Evolutionary conservation across 2,888 invertebrate genomes (phyloP).

Genomic region (Dascillus cervinus): DNA sequence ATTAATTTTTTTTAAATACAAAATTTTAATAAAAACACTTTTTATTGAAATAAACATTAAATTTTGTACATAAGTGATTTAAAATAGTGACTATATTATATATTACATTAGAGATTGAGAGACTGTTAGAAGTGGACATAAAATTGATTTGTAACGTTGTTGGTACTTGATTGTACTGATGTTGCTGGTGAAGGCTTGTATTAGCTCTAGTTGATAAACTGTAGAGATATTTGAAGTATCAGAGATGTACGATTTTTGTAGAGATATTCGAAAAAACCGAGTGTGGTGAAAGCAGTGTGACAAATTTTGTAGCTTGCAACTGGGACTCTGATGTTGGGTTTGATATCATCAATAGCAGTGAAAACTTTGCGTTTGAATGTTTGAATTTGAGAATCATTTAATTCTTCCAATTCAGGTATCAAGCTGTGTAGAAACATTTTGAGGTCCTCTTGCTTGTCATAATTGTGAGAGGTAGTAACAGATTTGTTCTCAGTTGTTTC

Average conservation of each 20-base stretch:
- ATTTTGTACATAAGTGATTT: no score
- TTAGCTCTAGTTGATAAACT: no score
- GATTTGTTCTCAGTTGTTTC: constrained; percentile 1
- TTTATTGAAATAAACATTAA: constrained; percentile 1
- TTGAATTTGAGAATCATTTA: constrained; percentile 19
- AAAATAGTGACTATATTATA: no score
- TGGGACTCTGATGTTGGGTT: constrained; percentile 3
- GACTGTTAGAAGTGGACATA: not conserved
- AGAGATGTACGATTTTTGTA: not conserved
- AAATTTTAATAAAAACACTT: constrained; percentile 1
- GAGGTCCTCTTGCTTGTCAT: constrained; percentile 8
- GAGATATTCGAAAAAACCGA: not conserved
- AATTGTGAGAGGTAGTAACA: constrained; percentile 2
- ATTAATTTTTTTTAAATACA: no score
- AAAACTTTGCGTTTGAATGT: constrained; percentile 18
- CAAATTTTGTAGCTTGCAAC: no score
- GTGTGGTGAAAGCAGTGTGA: not conserved
- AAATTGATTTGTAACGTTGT: not conserved
- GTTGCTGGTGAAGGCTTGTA: not conserved
- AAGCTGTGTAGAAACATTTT: constrained; percentile 20
- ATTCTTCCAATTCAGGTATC: constrained; percentile 17
- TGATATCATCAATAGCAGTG: constrained; percentile 8
- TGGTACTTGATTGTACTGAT: not conserved
- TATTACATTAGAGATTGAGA: not conserved
- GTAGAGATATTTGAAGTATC: not conserved